These are phyloP conservation scores for Proterorhinus semilunaris DNA, from an alignment of 2,113 vertebrate genomes.

Conservation along the genomic window DNA sequence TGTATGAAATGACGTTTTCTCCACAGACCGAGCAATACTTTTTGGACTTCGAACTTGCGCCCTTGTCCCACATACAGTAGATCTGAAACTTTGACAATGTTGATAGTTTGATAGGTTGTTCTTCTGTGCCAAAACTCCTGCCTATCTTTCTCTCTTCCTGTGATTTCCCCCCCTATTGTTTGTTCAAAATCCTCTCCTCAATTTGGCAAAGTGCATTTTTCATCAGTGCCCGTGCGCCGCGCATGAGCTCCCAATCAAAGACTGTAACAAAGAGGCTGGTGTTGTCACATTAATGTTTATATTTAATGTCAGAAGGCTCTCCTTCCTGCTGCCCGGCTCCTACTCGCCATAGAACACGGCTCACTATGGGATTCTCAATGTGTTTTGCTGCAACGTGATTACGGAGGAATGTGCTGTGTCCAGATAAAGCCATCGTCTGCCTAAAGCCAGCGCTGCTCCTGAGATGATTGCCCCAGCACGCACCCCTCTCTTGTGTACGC, in stretches of 20 bases:
- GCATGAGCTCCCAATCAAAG: slow-evolving; percentile 24
- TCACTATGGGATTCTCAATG: slow-evolving; percentile 33
- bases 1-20: too few relatives aligned
- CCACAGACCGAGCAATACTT: too few relatives aligned
- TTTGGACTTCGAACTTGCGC: too few relatives aligned
- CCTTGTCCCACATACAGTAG: too few relatives aligned
- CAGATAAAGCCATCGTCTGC: slow-evolving; percentile 54
- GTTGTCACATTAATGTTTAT: slow-evolving; percentile 43
- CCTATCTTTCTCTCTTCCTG: background rate
- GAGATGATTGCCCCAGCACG: slow-evolving; percentile 37
- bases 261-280: slow-evolving; percentile 34
- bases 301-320: slow-evolving; percentile 42
- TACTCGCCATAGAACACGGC: slow-evolving; percentile 34
- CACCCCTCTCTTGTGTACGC: slow-evolving; percentile 42
- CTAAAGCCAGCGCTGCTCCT: slow-evolving; percentile 30
- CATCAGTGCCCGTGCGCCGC: slow-evolving; percentile 26
- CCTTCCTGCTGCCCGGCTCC: slow-evolving; percentile 28
- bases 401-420: slow-evolving; percentile 58
- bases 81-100: background rate
- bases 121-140: slow-evolving; percentile 4
- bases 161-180: background rate
- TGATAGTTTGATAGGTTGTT: slow-evolving; percentile 3
- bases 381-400: slow-evolving; percentile 55
- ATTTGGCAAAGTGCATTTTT: slow-evolving; percentile 48
- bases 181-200: slow-evolving; percentile 23